phyloP scores from a whole-genome alignment of 2,113 vertebrate genomes.

The Glareola pratincola region DNA sequence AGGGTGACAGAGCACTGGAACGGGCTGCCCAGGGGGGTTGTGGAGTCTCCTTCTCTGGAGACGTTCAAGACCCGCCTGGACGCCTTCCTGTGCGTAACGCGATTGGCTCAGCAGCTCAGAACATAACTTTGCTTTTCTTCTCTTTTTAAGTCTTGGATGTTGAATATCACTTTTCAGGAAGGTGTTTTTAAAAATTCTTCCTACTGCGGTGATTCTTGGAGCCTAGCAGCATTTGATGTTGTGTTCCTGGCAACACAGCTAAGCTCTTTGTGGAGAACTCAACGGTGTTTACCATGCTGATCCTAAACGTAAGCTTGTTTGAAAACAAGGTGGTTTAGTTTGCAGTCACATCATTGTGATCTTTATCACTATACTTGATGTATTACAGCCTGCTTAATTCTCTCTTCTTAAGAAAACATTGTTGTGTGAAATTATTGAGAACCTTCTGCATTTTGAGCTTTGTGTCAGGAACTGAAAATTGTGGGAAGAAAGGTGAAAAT shows the following conservation, averaged over 20 bases:
- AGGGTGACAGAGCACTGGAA: too few species aligned
- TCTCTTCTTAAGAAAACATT: background rate
- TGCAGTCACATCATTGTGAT: background rate
- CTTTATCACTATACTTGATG: background rate
- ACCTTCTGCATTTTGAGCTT: background rate
- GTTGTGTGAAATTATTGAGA: background rate
- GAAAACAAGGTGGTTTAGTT: slow-evolving; percentile 11
- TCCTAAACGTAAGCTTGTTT: background rate
- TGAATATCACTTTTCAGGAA: background rate
- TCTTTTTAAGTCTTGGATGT: background rate
- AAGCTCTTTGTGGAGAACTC: background rate
- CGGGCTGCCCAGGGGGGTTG: too few species aligned
- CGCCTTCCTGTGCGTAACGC: too few species aligned
- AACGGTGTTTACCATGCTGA: background rate
- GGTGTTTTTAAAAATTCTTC: background rate
- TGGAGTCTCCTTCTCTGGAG: too few species aligned
- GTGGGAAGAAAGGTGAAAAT: background rate
- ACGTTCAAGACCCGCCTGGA: too few species aligned
- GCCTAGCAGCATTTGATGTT: background rate
- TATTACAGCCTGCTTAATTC: background rate
- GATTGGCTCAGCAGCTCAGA: background rate
- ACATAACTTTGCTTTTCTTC: background rate
- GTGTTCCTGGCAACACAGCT: background rate
- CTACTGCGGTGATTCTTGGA: background rate
- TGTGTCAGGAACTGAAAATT: background rate